Base-by-base conservation (phyloP, 1,140 invertebrate genomes). In the Hesperophylax magnus region DNA sequence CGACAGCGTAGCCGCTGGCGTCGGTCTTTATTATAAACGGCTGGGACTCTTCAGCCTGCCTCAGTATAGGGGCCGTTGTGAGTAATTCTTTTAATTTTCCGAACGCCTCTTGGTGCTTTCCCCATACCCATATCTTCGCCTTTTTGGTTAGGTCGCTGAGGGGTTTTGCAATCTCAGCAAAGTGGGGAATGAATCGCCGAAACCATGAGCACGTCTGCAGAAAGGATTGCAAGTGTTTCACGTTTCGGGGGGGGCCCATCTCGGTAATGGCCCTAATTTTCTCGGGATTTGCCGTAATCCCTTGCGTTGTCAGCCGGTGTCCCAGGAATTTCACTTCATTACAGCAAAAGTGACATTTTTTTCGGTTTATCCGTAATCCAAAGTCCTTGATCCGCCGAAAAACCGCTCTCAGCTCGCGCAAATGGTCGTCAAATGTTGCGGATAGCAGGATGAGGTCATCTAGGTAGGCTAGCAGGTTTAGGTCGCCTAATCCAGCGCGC, bases 391-490 rank as follows among this genome's bases (percentile, higher is more conserved):
- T 67, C n/a, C 84, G 54, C n/a, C 84, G 17, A 17, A 90, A 86
- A 4, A 90, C 86, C 18, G 79, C 82, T 18, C 85, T 17, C n/a
- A 90, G 76, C 34, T 87, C 85, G 39, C 61, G 2, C 1, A 87
- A 8, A 80, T 90, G 88, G 17, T 86, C 80, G 0, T 86, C 85
- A 67, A 90, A 89, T 6, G 83, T 83, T 15, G 79, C 72, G 11
- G 85, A 86, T 0, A 87, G 56, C 0, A 90, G 63, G n/a, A 91
- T 85, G 7, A 90, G 84, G 67, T 90, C 89, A 65, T 90, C 88
- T 0, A 90, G 77, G 77, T 90, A 90, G 1, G 85, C 86, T n/a
- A 88, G 83, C 7, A 85, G 76, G 2, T 72, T 52, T 2, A 88
- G 72, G 47, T 84, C 80, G 15, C 61, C n/a, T 6, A 85, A 69